phyloP scores from a whole-genome alignment of 2,888 invertebrate genomes.

The Lepidochrysops patricia region DNA sequence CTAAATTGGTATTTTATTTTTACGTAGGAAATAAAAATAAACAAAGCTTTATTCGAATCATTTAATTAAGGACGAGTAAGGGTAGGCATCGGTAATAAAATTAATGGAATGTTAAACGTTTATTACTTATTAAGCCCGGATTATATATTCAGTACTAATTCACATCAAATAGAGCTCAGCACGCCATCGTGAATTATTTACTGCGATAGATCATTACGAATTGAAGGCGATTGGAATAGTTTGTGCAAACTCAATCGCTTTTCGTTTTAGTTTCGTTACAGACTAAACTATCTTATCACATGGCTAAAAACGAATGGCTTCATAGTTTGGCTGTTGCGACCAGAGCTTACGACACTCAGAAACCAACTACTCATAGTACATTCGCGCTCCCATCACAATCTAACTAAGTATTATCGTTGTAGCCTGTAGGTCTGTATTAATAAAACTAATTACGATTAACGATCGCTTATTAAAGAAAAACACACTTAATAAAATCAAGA shows the following conservation, averaged over 20 bases:
- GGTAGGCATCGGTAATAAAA: not conserved
- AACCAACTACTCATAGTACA: too few relatives aligned
- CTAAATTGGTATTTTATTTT: not conserved
- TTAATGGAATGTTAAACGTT: not conserved
- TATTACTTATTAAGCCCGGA: not conserved
- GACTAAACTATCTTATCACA: too few relatives aligned
- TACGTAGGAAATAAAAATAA: not conserved
- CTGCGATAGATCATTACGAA: not conserved
- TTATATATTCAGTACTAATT: slow-evolving; percentile 8
- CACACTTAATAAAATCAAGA: too few relatives aligned
- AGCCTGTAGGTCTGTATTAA: too few relatives aligned
- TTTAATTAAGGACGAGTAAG: not conserved
- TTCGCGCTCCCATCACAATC: too few relatives aligned
- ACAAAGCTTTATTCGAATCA: not conserved
- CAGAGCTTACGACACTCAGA: too few relatives aligned
- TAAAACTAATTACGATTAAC: too few relatives aligned
- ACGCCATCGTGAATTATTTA: not conserved
- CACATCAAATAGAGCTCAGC: not conserved
- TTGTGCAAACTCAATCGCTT: not conserved
- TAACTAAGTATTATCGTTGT: too few relatives aligned
- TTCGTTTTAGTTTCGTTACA: not conserved
- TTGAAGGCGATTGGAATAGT: not conserved
- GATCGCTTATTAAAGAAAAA: too few relatives aligned
- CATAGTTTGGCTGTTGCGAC: too few relatives aligned
- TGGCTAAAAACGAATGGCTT: too few relatives aligned